Base-by-base conservation (phyloP, 2,113 vertebrate species). In the Strix uralensis region DNA sequence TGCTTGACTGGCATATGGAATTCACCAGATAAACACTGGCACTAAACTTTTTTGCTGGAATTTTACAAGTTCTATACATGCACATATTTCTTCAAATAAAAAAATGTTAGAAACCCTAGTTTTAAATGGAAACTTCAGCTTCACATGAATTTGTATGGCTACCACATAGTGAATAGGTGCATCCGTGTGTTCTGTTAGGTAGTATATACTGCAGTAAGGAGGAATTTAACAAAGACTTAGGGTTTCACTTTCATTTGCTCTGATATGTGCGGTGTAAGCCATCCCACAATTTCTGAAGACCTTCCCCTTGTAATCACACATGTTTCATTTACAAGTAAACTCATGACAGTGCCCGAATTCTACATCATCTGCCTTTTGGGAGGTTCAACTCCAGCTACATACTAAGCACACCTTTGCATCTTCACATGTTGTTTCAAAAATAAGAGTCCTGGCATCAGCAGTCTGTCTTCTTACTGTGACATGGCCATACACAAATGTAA, bases 11-110 rank as follows among this genome's bases (percentile, higher is more conserved):
- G 83, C 38, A 13, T 58, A 59, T 58, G 44, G 54, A 87, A 82
- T 38, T 96, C 62, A 61, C 46, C 86, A 91, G 89, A 85, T 79
- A 75, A 87, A 93, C 51, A 73, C 58, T 65, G 20, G 61, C 32
- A 69, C 55, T 46, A 55, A 2, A 5, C 36, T 36, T 67, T 47
- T 62, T 75, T 59, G 6, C 87, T 81, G 42, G 26, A 94, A 47
- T 67, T 86, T 55, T 80, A 84, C 63, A 47, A 80, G 71, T 86
- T 86, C 49, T 86, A 73, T 58, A 70, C 81, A 91, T 92, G 94
- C 90, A 88, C 52, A 20, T 51, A 62, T 51, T 92, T 86, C 62
- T 95, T 92, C 26, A 83, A 90, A 92, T 54, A 65, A 77, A 95
- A 94, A 95, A 94, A n/a, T 2, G 5, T 85, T 70, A 87, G 40